Base-by-base conservation (phyloP, 2,888 invertebrate genomes). In the Polia nebulosa region DNA sequence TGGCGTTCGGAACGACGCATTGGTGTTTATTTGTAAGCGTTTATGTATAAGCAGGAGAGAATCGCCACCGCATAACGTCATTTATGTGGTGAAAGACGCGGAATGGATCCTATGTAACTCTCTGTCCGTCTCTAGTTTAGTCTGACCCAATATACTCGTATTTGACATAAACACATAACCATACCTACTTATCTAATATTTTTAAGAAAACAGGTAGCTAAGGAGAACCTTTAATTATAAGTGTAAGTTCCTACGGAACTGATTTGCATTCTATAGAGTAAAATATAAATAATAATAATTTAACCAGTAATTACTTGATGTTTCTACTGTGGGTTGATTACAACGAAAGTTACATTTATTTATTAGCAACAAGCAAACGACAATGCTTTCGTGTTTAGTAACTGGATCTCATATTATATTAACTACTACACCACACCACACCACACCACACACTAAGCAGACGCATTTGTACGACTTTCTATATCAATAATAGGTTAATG, bases 211-310 rank as follows among this genome's bases (percentile, higher is more conserved):
- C 93, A 90, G 89, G 91, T 91, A 88, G 92, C 90, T 93, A 90
- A 92, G 92, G 89, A 84, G 8, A 87, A 83, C 78, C 68, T 62
- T 57, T 74, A 91, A 90, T 53, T 34, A 53, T 69, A 58, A 59
- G 68, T 68, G 86, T 79, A 78, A 84, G 87, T 88, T 88, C 90
- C 92, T 93, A 90, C 93, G 90, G 89, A 89, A 94, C 92, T 93
- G 81, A 86, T 92, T 93, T 94, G 93, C 92, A 93, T 92, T 93
- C 91, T 82, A 89, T 92, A 93, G 93, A 92, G 90, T 87, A 84
- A 84, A 81, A 81, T 76, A 76, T 65, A 72, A 73, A 76, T 80
- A 81, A 81, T 78, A 75, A 73, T 88, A 80, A 78, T 85, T 83
- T 80, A 82, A 82, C 61, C 62, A 76, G 62, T 76, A 73, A 76